These are phyloP conservation scores for Helicoverpa assulta DNA, from an alignment of 2,888 invertebrate genomes.

Conservation along the genomic window DNA sequence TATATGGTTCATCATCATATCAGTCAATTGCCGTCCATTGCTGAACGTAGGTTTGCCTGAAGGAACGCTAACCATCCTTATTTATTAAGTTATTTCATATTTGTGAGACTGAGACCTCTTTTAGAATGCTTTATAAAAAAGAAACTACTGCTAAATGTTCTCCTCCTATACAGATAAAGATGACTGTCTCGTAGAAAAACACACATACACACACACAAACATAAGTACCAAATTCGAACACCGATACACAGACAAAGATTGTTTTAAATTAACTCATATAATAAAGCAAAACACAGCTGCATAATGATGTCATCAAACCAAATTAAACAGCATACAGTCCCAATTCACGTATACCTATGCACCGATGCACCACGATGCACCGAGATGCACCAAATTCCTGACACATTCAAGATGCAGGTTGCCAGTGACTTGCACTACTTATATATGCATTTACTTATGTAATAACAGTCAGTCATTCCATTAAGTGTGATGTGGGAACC, in stretches of 20 bases:
- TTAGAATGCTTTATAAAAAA: too few species aligned
- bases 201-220: too few species aligned
- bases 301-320: conserved; percentile 31
- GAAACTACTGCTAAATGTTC: too few species aligned
- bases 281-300: neutral
- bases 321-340: conserved; percentile 1
- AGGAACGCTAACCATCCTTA: too few species aligned
- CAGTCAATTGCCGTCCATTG: too few species aligned
- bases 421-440: conserved; percentile 62
- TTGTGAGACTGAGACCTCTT: too few species aligned
- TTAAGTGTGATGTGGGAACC: conserved; percentile 24
- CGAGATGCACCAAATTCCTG: conserved; percentile 54
- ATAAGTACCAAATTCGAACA: neutral
- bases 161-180: too few species aligned
- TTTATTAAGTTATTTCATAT: too few species aligned
- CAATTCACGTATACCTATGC: conserved; percentile 24
- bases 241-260: neutral
- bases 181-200: too few species aligned
- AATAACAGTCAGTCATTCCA: conserved; percentile 61
- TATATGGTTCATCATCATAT: too few species aligned
- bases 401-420: conserved; percentile 62
- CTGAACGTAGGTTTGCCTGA: too few species aligned
- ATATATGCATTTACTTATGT: conserved; percentile 63
- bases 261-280: neutral
- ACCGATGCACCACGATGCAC: conserved; percentile 13